Evolutionary conservation across 2,797 vertebrate species (phyloP), one percentile per base, ranked within the genome.

Genomic region (Rachycentron canadum): DNA sequence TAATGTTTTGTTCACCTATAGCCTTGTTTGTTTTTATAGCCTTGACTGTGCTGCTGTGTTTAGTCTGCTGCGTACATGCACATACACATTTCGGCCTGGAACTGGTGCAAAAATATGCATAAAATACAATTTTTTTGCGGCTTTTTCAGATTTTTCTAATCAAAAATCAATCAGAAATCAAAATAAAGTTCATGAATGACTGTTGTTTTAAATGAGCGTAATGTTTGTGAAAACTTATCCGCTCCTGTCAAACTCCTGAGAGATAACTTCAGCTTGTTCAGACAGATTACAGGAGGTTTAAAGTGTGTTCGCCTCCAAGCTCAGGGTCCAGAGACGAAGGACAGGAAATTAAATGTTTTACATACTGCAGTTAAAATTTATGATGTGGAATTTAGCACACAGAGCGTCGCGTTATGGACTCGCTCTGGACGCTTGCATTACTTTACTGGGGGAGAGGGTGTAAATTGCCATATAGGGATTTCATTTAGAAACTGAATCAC

Each of bases 301-400:
- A 45, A 47, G 60, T 11, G 61, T 49, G 58, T 75, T 77, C 61
- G 60, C 59, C 50, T 79, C 66, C 19, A 43, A 69, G 7, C 67
- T 55, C 38, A 0, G 34, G 25, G 59, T 74, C 30, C 76, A 38
- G 65, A 69, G 69, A 67, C 23, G 34, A 47, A 25, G 41, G 62
- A 88, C 83, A 86, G 83, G 81, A 90, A 89, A 88, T 87, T 17
- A 90, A 90, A 88, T 89, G 86, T 87, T 87, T 90, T 81, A 69
- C 65, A 81, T 71, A n/a, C 21, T 74, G 74, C 59, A 64, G 76
- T 73, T 83, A 71, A 86, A 82, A 86, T 84, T 81, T 82, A 88
- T 73, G 76, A 72, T 34, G 81, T 85, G 72, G 83, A 85, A 63
- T 79, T 77, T 77, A 71, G 72, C 60, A 60, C 59, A 56, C n/a